A percentile compares a stretch with the other conserved stretches of the same genome.
Evolutionary conservation across 1,140 invertebrate species (phyloP).

Genomic region (Apis laboriosa): DNA sequence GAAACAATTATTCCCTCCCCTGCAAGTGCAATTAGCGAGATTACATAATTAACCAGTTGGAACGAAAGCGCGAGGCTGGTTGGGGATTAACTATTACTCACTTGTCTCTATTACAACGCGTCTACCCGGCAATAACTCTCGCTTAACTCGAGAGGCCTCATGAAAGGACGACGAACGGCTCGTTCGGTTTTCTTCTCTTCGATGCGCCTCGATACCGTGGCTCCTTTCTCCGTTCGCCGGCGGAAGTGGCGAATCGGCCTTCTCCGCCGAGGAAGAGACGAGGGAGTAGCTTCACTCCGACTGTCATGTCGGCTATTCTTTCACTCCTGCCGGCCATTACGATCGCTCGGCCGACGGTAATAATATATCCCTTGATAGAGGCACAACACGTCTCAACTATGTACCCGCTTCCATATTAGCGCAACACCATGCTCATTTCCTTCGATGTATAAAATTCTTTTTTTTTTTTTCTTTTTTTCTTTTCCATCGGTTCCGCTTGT

Average conservation of each 20-base stretch:
- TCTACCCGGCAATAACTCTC: constrained; percentile 40
- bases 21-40: constrained; percentile 25
- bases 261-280: constrained; percentile 1
- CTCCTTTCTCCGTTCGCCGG: constrained; percentile 40
- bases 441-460: neutral
- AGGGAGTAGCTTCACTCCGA: constrained; percentile 43
- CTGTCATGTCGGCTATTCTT: constrained; percentile 38
- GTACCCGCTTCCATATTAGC: constrained; percentile 59
- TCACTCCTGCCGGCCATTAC: constrained; percentile 37
- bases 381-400: constrained; percentile 57
- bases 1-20: neutral
- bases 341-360: constrained; percentile 54
- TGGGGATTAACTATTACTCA: constrained; percentile 31
- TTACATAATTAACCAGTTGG: constrained; percentile 30
- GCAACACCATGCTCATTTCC: constrained; percentile 25
- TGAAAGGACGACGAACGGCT: constrained; percentile 35
- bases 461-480: neutral
- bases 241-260: constrained; percentile 39
- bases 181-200: constrained; percentile 32
- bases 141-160: constrained; percentile 34
- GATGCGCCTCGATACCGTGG: neutral
- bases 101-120: constrained; percentile 47
- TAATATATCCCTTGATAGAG: constrained; percentile 61
- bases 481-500: neutral
- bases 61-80: neutral